These are phyloP conservation scores for Odobenus rosmarus DNA, from an alignment of 2,113 vertebrate species.

Conservation along the genomic window DNA sequence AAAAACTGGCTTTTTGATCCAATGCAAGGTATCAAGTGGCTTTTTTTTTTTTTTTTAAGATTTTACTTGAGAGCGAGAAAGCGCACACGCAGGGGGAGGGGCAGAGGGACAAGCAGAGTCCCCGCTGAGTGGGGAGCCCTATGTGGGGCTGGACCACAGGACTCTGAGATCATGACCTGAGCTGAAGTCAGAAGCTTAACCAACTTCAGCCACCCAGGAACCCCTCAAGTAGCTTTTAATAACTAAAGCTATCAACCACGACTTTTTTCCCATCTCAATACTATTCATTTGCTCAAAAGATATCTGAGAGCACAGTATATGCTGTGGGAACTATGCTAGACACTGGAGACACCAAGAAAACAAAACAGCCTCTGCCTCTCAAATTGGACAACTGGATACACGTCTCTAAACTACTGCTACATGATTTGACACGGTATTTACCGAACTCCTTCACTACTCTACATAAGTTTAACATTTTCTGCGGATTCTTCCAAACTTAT, in stretches of 20 bases:
- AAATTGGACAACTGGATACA: not conserved
- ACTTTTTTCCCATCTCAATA: conserved; percentile 3
- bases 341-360: not conserved
- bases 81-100: not conserved
- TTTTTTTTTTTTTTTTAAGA: not conserved
- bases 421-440: not conserved
- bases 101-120: not conserved
- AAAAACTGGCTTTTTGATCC: conserved; percentile 38
- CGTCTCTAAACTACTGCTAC: conserved; percentile 37
- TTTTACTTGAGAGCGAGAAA: not conserved
- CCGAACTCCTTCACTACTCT: conserved; percentile 36
- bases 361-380: not conserved
- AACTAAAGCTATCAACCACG: conserved; percentile 33
- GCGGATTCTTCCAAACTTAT: conserved; percentile 12
- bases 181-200: not conserved
- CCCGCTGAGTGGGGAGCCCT: not conserved
- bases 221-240: conserved; percentile 38
- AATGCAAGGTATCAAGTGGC: conserved; percentile 18
- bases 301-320: not conserved
- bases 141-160: not conserved
- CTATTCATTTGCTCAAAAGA: conserved; percentile 40
- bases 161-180: not conserved
- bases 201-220: not conserved
- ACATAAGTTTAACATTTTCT: conserved; percentile 31
- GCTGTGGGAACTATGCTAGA: not conserved